phyloP scores from a whole-genome alignment of 1,140 invertebrate species.

The Acromyrmex echinatior region DNA sequence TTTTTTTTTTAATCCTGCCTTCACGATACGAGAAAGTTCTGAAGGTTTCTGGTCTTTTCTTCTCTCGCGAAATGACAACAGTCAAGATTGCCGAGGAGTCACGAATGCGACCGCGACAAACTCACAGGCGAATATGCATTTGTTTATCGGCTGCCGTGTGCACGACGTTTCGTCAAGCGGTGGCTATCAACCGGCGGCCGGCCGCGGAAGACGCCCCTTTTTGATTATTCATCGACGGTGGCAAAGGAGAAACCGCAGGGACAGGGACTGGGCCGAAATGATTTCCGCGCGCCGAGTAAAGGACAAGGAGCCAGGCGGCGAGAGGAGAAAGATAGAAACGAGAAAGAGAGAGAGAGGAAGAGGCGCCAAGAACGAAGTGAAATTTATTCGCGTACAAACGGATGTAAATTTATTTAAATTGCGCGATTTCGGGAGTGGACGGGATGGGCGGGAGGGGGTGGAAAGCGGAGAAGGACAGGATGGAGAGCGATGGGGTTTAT shows the following conservation, averaged over 20 bases:
- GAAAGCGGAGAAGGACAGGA: conserved; percentile 71
- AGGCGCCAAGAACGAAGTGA: conserved; percentile 82
- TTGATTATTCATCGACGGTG: conserved; percentile 82
- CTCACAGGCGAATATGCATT: conserved; percentile 47
- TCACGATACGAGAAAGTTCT: background rate
- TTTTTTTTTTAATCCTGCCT: background rate
- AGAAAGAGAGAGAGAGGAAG: conserved; percentile 53
- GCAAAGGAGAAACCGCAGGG: conserved; percentile 80
- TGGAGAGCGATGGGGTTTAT: conserved; percentile 79
- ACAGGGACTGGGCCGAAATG: conserved; percentile 77
- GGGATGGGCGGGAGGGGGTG: conserved; percentile 66
- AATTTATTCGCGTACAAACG: conserved; percentile 86
- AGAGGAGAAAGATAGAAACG: background rate
- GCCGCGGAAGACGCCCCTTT: conserved; percentile 77
- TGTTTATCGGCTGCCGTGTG: conserved; percentile 28
- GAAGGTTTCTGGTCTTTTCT: too few species aligned
- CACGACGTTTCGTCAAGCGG: conserved; percentile 45
- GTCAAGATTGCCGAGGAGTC: background rate
- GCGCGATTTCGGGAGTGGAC: conserved; percentile 82
- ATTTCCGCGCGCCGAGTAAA: conserved; percentile 72
- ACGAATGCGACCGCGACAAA: conserved; percentile 31
- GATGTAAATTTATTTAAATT: conserved; percentile 87
- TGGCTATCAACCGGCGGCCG: conserved; percentile 65
- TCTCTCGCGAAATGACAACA: background rate
- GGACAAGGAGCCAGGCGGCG: conserved; percentile 22